Evolutionary conservation across 2,113 vertebrate genomes (phyloP).

Genomic region (Nibea coibor): DNA sequence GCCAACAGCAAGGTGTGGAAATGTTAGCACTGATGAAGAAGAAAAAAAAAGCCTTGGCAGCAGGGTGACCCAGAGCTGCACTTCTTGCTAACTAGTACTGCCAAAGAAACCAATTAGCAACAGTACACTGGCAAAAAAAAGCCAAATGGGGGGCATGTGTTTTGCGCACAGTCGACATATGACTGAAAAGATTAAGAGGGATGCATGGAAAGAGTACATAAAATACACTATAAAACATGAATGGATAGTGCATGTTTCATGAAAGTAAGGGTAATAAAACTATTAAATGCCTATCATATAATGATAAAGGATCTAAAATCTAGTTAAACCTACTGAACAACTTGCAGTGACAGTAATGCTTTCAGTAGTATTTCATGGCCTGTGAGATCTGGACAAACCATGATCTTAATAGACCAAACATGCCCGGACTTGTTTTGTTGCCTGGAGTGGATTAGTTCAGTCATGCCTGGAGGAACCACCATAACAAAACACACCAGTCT

Average conservation of each 20-base stretch:
- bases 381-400: slow-evolving; percentile 44
- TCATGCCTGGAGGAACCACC: slow-evolving; percentile 51
- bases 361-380: slow-evolving; percentile 26
- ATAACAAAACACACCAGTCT: slow-evolving; percentile 46
- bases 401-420: slow-evolving; percentile 64
- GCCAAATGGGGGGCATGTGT: slow-evolving; percentile 9
- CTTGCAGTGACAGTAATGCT: slow-evolving; percentile 24
- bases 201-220: not conserved
- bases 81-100: slow-evolving; percentile 14
- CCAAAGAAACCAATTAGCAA: slow-evolving; percentile 36
- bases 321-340: slow-evolving; percentile 13
- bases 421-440: slow-evolving; percentile 63
- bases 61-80: slow-evolving; percentile 20
- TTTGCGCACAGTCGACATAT: slow-evolving; percentile 3
- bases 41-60: slow-evolving; percentile 13
- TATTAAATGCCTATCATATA: slow-evolving; percentile 8
- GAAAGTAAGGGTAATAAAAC: slow-evolving; percentile 26
- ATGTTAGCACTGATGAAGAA: slow-evolving; percentile 24
- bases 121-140: not conserved
- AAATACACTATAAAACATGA: not conserved
- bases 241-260: not conserved
- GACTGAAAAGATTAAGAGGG: slow-evolving; percentile 17
- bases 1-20: slow-evolving; percentile 54
- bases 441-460: slow-evolving; percentile 47
- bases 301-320: slow-evolving; percentile 34